Conservation (phyloP, 1,140 invertebrate species). For the Globodera rostochiensis region DNA sequence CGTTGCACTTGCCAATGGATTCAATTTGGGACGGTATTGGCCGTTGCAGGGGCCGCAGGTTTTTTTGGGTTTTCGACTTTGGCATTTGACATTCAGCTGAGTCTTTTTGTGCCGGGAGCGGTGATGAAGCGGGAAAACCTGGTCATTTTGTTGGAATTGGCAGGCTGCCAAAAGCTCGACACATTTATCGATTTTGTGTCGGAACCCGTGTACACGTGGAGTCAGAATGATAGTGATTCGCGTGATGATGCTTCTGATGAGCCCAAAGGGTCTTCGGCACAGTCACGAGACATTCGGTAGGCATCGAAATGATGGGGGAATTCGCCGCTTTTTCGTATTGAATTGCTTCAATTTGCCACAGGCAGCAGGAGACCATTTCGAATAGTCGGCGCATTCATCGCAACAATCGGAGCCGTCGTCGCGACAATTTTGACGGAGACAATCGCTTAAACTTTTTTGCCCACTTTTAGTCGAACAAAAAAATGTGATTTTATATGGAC, state of each 20-base stretch:
- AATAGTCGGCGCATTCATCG: too few species aligned
- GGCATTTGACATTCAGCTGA: slow-evolving; percentile 27
- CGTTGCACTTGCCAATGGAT: slow-evolving; percentile 31
- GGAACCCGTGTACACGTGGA: background rate
- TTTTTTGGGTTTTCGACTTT: background rate
- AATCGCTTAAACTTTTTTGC: slow-evolving; percentile 1
- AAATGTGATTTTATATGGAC: background rate
- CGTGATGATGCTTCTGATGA: background rate
- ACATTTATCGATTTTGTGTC: background rate
- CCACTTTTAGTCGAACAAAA: background rate
- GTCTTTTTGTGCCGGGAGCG: slow-evolving; percentile 38
- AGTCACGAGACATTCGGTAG: too few species aligned
- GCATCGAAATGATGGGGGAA: too few species aligned
- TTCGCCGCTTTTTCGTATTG: too few species aligned
- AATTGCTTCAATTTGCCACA: too few species aligned
- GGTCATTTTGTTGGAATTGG: slow-evolving; percentile 26
- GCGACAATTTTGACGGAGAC: slow-evolving; percentile 1
- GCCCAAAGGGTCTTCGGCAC: too few species aligned
- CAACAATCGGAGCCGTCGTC: background rate
- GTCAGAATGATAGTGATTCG: background rate
- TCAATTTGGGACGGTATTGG: slow-evolving; percentile 48
- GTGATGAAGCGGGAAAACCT: slow-evolving; percentile 35
- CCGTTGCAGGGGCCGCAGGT: slow-evolving; percentile 41
- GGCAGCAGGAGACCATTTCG: too few species aligned
- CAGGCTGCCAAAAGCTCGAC: slow-evolving; percentile 20